These are phyloP conservation scores for Pygoscelis antarcticus DNA, from an alignment of 2,113 vertebrate genomes.

Conservation along the genomic window DNA sequence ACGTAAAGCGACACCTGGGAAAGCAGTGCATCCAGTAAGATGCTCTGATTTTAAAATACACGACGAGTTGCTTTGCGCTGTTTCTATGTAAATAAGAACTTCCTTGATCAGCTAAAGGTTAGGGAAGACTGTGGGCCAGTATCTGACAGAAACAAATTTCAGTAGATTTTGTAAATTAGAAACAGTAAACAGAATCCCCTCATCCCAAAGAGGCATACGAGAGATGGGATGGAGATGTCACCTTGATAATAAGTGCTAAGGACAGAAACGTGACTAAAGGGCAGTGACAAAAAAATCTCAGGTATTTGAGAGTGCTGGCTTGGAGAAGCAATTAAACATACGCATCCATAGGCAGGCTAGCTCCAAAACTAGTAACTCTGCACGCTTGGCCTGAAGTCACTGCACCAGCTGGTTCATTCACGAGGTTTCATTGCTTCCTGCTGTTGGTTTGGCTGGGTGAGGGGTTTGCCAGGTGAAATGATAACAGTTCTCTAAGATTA, in stretches of 20 bases:
- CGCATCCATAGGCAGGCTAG: rapidly evolving
- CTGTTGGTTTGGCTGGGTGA: not conserved
- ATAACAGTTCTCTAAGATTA: not conserved
- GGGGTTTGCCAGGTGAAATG: not conserved
- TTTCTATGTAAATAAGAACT: not conserved
- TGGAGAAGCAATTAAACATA: not conserved
- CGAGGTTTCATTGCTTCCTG: not conserved
- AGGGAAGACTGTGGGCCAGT: not conserved
- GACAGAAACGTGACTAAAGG: not conserved
- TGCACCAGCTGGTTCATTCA: not conserved
- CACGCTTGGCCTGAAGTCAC: not conserved
- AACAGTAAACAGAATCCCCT: not conserved
- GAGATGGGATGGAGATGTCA: not conserved
- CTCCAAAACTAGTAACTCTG: rapidly evolving
- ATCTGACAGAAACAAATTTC: not conserved
- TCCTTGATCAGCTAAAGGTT: not conserved
- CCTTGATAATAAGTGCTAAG: not conserved
- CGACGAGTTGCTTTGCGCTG: rapidly evolving
- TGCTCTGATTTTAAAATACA: not conserved
- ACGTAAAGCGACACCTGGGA: not conserved
- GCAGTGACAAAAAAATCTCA: not conserved
- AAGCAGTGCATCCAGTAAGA: not conserved
- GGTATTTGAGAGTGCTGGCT: not conserved
- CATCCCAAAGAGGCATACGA: rapidly evolving
- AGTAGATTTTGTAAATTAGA: not conserved